Conservation (phyloP, 2,113 vertebrate species). For the Eurystomus gularis region DNA sequence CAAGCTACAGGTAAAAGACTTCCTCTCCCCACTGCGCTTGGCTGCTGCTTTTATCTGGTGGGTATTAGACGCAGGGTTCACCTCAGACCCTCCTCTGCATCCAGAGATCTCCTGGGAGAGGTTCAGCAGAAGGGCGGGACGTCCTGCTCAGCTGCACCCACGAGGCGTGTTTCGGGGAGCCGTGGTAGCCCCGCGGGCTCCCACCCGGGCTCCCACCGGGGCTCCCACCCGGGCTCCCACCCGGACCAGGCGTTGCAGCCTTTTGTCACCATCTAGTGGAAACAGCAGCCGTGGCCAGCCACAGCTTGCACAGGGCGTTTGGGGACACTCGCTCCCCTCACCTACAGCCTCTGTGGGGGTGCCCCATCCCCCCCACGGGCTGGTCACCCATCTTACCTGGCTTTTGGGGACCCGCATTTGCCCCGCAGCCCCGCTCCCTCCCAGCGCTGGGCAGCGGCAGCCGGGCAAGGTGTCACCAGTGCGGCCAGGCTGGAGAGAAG, state of each 20-base stretch:
- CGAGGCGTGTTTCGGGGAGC: rapidly evolving
- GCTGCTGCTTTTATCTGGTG: background rate
- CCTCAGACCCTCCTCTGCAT: background rate
- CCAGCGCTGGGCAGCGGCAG: background rate
- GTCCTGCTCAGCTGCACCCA: background rate
- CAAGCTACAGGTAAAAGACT: background rate
- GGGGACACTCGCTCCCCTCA: background rate
- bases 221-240: background rate
- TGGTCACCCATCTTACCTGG: background rate
- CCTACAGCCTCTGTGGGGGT: background rate
- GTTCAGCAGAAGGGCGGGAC: rapidly evolving
- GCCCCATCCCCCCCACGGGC: rapidly evolving
- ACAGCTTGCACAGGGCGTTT: background rate
- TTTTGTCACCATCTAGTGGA: slow-evolving; percentile 60
- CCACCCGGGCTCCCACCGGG: background rate
- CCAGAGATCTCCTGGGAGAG: background rate
- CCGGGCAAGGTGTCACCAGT: rapidly evolving
- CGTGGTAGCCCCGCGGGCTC: background rate
- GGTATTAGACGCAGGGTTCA: rapidly evolving
- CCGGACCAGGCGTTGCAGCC: background rate
- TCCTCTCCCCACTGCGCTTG: rapidly evolving
- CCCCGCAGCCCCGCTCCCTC: background rate
- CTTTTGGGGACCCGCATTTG: background rate
- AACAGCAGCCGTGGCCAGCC: background rate
- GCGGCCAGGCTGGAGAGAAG: background rate